phyloP scores from a whole-genome alignment of 2,888 invertebrate species.

The Meliscaeva auricollis region DNA sequence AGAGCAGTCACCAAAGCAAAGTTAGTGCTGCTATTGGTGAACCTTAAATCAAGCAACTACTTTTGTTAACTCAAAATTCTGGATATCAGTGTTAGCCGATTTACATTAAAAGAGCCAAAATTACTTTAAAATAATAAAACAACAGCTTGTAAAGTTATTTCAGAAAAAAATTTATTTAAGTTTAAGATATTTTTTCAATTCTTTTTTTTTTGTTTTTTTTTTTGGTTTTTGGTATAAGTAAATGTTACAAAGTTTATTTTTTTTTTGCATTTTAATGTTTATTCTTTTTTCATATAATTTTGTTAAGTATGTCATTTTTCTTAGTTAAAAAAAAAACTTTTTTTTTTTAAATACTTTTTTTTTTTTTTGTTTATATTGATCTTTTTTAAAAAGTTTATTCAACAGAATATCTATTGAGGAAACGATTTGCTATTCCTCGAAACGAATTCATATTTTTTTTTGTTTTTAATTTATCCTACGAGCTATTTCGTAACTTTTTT shows the following conservation, averaged over 20 bases:
- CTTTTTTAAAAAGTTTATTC: slow-evolving; percentile 69
- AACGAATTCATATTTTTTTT: slow-evolving; percentile 69
- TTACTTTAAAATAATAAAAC: slow-evolving; percentile 52
- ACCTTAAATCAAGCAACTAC: too few species aligned
- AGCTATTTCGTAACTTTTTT: slow-evolving; percentile 69
- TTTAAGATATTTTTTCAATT: slow-evolving; percentile 78
- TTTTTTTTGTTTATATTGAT: slow-evolving; percentile 27
- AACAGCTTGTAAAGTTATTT: slow-evolving; percentile 78
- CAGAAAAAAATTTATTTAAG: slow-evolving; percentile 82
- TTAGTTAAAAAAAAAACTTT: slow-evolving; percentile 65
- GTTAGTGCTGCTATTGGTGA: too few species aligned
- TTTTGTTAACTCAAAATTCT: too few species aligned
- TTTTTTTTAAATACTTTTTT: slow-evolving; percentile 45
- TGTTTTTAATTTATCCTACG: slow-evolving; percentile 61
- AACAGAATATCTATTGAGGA: slow-evolving; percentile 75
- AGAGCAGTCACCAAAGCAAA: too few species aligned
- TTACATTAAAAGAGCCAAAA: too few species aligned
- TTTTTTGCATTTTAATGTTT: slow-evolving; percentile 76
- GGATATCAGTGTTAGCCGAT: too few species aligned
- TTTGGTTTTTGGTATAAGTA: slow-evolving; percentile 73
- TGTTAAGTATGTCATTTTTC: slow-evolving; percentile 76
- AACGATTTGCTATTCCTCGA: slow-evolving; percentile 43
- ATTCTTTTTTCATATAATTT: slow-evolving; percentile 57
- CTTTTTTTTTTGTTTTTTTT: slow-evolving; percentile 62
- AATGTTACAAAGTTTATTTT: slow-evolving; percentile 77